These are phyloP conservation scores for Fragum fragum DNA, from an alignment of 2,888 invertebrate species.

Conservation along the genomic window DNA sequence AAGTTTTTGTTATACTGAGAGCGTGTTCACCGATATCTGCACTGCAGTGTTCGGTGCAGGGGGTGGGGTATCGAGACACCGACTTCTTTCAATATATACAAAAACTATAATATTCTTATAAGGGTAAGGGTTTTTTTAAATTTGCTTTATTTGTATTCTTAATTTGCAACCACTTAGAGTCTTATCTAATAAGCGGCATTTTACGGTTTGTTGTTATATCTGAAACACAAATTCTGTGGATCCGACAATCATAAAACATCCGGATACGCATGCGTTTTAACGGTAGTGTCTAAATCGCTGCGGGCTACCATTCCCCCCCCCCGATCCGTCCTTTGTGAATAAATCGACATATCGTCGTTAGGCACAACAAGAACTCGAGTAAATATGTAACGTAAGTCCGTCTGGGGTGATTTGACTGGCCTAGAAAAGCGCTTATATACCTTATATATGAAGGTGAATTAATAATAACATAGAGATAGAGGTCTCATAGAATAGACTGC, in stretches of 20 bases:
- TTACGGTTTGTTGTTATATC: background rate
- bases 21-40: background rate
- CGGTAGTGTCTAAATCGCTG: constrained; percentile 3
- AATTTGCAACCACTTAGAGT: background rate
- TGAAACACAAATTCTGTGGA: background rate
- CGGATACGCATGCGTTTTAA: constrained; percentile 65
- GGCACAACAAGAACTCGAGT: no score
- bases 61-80: background rate
- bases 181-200: background rate
- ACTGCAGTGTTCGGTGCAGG: background rate
- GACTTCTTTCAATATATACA: background rate
- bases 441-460: no score
- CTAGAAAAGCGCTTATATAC: no score
- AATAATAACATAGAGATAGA: no score
- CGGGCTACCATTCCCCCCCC: background rate
- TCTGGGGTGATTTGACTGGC: no score
- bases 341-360: no score
- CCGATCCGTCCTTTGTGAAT: no score
- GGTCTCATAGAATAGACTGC: no score
- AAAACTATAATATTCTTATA: no score
- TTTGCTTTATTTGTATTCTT: background rate
- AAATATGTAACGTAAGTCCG: no score
- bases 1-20: background rate
- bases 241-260: constrained; percentile 54
- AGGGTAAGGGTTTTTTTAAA: background rate